phyloP scores from a whole-genome alignment of 2,113 vertebrate genomes.

The Rostratula benghalensis region DNA sequence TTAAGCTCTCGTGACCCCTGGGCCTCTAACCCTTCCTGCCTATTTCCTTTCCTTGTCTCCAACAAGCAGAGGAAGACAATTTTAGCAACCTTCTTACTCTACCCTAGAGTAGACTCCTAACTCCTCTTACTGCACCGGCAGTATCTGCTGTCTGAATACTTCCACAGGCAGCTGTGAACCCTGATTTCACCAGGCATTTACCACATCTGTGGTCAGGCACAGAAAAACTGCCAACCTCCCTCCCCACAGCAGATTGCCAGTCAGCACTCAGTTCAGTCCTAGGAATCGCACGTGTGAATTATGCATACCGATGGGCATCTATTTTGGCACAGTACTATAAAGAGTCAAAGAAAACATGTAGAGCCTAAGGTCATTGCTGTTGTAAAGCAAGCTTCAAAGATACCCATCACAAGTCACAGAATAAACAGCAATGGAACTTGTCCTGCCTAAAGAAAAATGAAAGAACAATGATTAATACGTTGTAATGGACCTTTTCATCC shows the following conservation, averaged over 20 bases:
- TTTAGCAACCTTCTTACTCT: neutral
- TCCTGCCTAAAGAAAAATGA: conserved; percentile 43
- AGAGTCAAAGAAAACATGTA: neutral
- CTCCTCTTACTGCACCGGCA: neutral
- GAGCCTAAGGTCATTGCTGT: neutral
- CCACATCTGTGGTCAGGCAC: neutral
- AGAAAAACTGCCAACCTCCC: neutral
- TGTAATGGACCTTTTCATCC: conserved; percentile 49
- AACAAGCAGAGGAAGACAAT: neutral
- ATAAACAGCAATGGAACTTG: conserved; percentile 50
- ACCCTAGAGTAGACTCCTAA: neutral
- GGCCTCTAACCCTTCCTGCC: neutral
- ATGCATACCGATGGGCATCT: neutral
- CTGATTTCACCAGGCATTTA: neutral
- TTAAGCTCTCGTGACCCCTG: neutral
- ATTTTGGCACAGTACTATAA: neutral
- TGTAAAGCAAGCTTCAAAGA: conserved; percentile 39
- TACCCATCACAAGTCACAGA: conserved; percentile 15
- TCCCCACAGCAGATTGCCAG: neutral
- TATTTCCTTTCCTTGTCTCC: neutral
- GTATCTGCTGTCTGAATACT: neutral
- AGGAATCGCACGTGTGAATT: neutral
- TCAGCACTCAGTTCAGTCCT: neutral
- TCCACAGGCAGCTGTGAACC: neutral
- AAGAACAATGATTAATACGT: conserved; percentile 57